These are phyloP conservation scores for Scotopteryx bipunctaria DNA, from an alignment of 2,888 invertebrate species.

Conservation along the genomic window DNA sequence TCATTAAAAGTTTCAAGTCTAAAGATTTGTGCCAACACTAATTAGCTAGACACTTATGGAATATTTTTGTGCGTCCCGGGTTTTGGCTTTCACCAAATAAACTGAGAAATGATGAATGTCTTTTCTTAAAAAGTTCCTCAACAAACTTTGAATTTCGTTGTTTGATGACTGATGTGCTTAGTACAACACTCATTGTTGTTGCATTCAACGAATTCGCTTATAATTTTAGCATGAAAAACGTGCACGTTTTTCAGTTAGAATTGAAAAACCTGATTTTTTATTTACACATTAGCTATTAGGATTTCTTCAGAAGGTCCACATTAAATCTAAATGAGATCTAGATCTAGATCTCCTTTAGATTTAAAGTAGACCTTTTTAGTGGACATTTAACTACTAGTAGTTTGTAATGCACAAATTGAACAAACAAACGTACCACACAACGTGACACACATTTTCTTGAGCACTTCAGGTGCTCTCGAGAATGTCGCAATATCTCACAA, in stretches of 20 bases:
- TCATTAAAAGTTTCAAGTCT: conserved; percentile 78
- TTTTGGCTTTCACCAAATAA: conserved; percentile 45
- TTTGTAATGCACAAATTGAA: neutral
- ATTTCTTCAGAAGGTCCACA: no score
- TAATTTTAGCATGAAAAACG: neutral
- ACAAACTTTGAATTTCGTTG: conserved; percentile 18
- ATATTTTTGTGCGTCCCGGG: conserved; percentile 46
- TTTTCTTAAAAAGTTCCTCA: conserved; percentile 21
- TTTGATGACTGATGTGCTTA: conserved; percentile 27
- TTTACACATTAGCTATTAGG: no score
- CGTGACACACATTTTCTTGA: conserved; percentile 21
- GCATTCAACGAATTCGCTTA: neutral
- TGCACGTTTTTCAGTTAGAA: no score
- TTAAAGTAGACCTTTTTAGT: no score
- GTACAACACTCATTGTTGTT: neutral
- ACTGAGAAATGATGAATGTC: conserved; percentile 35
- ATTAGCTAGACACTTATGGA: conserved; percentile 73
- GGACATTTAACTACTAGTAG: no score
- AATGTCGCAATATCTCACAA: conserved; percentile 32
- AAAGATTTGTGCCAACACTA: conserved; percentile 79
- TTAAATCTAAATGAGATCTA: no score
- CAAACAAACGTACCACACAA: conserved; percentile 9
- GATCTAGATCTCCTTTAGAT: no score
- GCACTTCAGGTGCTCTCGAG: conserved; percentile 25
- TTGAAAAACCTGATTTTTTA: no score